Evolutionary conservation across 2,113 vertebrate genomes (phyloP), one percentile per base, ranked within the genome.

Genomic region (Dunckerocampus dactyliophorus): DNA sequence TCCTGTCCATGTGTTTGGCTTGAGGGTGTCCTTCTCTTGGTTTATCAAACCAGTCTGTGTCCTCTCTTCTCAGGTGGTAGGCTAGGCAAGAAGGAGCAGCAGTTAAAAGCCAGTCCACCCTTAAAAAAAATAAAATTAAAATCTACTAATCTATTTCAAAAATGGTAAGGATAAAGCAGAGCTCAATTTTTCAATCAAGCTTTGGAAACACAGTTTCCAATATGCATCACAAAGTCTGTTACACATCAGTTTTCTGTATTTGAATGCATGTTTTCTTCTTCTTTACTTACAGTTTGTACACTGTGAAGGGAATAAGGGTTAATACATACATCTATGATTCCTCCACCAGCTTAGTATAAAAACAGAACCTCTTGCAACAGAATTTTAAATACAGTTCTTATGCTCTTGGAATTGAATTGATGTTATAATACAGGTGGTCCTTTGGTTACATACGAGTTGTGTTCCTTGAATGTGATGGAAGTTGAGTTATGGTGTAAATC

Each of bases 31-130:
- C 92, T 39, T 96, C 95, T 53, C 94, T 93, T 77, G 96, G 97
- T 81, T 98, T 99, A 88, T 99, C 97, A 90, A 99, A 99, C 97
- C 97, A 99, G 88, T 99, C 96, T 22, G 96, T 98, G 89, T 99
- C 97, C 81, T 99, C 97, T 71, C 92, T 93, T 66, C 96, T 94
- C 58, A 99, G 91, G 59, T 99, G 96, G 71, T 99, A 99, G 76
- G 97, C 97, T 99, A 91, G 87, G 51, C 59, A 79, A 72, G 85
- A 76, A 92, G 88, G 90, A 69, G 85, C 87, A 90, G 82, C 82
- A 65, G 81, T 92, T 86, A 93, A 77, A 61, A 62, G 22, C 8
- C 3, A 57, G 42, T 39, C 53, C 43, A 51, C 21, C 34, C 34
- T 67, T 42, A 42, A 54, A 13, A 47, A 50, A 45, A 14, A 43